Percentiles rank a stretch among this genome's conserved stretches.
Evolutionary conservation across 2,113 vertebrate species (phyloP).

Genomic region (Lichenostomus cassidix): DNA sequence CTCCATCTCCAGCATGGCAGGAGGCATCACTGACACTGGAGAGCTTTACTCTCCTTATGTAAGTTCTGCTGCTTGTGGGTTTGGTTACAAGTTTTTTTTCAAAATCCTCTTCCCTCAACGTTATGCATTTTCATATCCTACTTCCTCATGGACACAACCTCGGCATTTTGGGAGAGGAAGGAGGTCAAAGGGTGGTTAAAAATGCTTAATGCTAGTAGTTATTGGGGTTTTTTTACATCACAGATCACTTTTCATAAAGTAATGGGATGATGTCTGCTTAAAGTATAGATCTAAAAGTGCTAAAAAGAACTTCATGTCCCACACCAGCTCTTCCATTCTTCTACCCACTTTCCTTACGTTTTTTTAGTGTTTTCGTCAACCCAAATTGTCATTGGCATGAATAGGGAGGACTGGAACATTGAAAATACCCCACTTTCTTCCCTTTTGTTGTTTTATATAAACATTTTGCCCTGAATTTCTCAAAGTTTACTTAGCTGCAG

Average conservation of each 20-base stretch:
- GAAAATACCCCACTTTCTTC: not conserved
- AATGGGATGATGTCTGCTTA: not conserved
- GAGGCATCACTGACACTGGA: constrained; percentile 91
- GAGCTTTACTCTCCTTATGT: constrained; percentile 96
- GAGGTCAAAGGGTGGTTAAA: not conserved
- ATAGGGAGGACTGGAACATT: too few species aligned
- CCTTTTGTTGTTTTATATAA: not conserved
- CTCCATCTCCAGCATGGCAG: constrained; percentile 77
- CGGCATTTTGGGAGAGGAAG: not conserved
- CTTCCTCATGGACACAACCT: not conserved
- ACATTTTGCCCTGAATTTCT: not conserved
- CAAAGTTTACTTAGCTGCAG: not conserved
- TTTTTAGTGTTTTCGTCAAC: not conserved
- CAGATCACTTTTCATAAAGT: not conserved
- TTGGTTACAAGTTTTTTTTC: not conserved
- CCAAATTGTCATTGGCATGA: not conserved
- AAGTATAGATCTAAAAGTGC: not conserved
- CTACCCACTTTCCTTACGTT: not conserved
- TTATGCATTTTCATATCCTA: not conserved
- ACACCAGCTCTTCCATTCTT: not conserved
- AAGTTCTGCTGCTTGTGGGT: constrained; percentile 65
- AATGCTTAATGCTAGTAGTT: not conserved
- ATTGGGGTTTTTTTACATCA: fast-evolving
- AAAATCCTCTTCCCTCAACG: not conserved
- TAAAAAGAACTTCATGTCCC: not conserved